These are phyloP conservation scores for Podiceps cristatus DNA, from an alignment of 2,113 vertebrate genomes.

Conservation along the genomic window DNA sequence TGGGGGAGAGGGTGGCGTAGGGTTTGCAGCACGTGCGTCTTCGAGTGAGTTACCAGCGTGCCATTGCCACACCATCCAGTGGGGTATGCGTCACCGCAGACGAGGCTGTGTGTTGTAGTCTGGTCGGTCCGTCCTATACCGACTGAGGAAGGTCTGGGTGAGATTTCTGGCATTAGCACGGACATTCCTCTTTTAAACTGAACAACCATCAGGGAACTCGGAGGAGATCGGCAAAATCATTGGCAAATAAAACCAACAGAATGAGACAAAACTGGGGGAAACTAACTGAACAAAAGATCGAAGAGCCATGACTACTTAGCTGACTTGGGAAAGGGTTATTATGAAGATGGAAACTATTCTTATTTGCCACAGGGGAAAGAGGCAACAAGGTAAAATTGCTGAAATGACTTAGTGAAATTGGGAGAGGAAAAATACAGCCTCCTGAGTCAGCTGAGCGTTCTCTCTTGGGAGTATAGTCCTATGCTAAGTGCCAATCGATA, in stretches of 20 bases:
- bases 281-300: neutral
- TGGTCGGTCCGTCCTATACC: too few species aligned
- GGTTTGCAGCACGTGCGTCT: neutral
- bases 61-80: neutral
- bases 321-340: neutral
- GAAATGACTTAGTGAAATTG: neutral
- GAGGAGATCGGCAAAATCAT: neutral
- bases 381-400: neutral
- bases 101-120: neutral
- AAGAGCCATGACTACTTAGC: neutral
- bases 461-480: neutral
- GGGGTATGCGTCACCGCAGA: neutral
- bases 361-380: neutral
- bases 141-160: neutral
- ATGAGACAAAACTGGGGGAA: neutral
- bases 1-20: neutral
- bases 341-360: neutral
- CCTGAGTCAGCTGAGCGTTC: neutral
- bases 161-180: neutral
- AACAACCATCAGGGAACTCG: neutral
- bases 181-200: neutral
- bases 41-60: neutral
- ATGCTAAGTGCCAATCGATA: constrained; percentile 13
- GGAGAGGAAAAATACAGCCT: constrained; percentile 30
- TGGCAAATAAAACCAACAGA: neutral